Evolutionary conservation across 1,140 invertebrate species (phyloP), one percentile per base, ranked within the genome.

Genomic region (Medauroidea extradentata): DNA sequence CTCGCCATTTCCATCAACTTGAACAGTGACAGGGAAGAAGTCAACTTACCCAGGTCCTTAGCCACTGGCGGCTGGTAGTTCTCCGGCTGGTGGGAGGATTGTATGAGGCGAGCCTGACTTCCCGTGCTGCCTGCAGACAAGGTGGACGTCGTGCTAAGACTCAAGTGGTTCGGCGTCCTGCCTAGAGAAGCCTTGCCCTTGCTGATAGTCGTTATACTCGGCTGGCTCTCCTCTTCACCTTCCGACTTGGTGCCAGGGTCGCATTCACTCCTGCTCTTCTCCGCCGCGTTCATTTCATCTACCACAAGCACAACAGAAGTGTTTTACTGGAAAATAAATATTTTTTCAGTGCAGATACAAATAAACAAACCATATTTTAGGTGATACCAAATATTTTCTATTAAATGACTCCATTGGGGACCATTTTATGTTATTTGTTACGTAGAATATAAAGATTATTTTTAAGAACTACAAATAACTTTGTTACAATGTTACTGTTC

Each of bases 61-160:
- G 88, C 85, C 72, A 85, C 84, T 58, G 87, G 84, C 23, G 90
- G 90, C 64, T 93, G 90, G 76, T 93, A 94, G 68, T 88, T 90
- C 65, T 91, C 85, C 43, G 93, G 93, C 67, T 93, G 90, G 75
- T 94, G 90, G 62, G 93, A 95, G 57, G 92, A 91, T 76, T 95
- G 93, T 70, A 96, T 94, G 61, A 96, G 83, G 68, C 91, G 85
- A 18, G 94, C 94, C 74, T 96, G 93, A 70, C 90, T 93, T 65
- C 93, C 91, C 44, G 91, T 95, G 74, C 92, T 95, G 65, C 93
- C 92, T 59, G 93, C 92, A 62, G 93, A 95, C 71, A 94, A 84
- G 11, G 94, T 96, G 58, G 93, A 96, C 59, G 92, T 93, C 64
- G 93, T 95, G 79, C 91, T 90, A 71, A 94, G 79, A 67, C 90